Percentiles rank a stretch among this genome's conserved stretches.
Conservation (phyloP, 2,888 invertebrate species). For the Brenthis ino region DNA sequence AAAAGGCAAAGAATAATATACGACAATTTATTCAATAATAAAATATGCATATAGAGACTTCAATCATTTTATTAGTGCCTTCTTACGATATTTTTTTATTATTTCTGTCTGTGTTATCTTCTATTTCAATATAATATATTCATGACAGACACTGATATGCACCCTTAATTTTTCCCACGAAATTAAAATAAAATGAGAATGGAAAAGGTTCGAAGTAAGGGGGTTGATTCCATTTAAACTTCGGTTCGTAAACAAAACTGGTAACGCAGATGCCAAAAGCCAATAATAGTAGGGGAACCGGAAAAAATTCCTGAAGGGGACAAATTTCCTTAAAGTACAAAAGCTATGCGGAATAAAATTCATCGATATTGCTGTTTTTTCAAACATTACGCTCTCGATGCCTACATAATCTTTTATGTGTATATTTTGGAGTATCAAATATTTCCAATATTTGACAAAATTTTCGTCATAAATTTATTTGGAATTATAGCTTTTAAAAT, state of each 20-base stretch:
- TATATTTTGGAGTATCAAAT: conserved; percentile 17
- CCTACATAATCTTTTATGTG: conserved; percentile 39
- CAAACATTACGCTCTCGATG: conserved; percentile 49
- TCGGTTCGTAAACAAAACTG: conserved; percentile 72
- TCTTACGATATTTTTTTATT: too few species aligned
- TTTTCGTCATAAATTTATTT: neutral
- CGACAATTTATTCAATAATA: too few species aligned
- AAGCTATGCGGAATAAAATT: conserved; percentile 75
- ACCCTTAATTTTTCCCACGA: neutral
- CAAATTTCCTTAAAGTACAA: conserved; percentile 72
- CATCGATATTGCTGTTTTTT: conserved; percentile 67
- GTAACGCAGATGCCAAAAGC: conserved; percentile 73
- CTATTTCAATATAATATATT: neutral
- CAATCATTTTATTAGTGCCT: too few species aligned
- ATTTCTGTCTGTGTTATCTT: neutral
- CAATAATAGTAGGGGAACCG: conserved; percentile 72
- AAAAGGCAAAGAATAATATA: too few species aligned
- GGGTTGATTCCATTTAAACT: conserved; percentile 64
- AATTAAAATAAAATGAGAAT: conserved; percentile 25
- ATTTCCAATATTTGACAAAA: conserved; percentile 9
- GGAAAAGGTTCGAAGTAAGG: conserved; percentile 27
- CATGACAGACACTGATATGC: neutral
- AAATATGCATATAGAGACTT: too few species aligned
- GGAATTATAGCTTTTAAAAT: neutral
- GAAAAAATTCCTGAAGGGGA: conserved; percentile 63